Base-by-base conservation (phyloP, 2,797 vertebrate genomes). In the Amphiprion clarkii region DNA sequence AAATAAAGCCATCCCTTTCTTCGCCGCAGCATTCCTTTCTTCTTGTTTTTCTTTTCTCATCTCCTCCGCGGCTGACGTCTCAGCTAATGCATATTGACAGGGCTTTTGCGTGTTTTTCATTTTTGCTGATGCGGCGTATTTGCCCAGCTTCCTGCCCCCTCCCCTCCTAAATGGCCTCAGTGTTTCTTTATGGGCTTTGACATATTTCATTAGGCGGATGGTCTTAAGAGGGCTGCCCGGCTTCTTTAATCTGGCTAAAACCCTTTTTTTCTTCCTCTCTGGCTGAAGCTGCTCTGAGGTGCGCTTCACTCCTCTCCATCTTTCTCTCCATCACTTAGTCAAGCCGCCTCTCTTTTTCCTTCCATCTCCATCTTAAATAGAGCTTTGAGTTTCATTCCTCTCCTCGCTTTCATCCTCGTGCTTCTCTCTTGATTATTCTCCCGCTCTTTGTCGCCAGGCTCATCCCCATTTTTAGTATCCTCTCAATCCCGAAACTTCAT, bases 201-300 rank as follows among this genome's bases (percentile, higher is more conserved):
- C 96, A 96, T 96, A 97, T 97, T 96, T 98, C 96, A 99, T 99
- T 98, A 98, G 93, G 87, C 89, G 95, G 97, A 97, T 97, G 96
- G 96, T 94, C 95, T 96, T 95, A 95, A 96, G 95, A 95, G 95
- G 94, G 94, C 93, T 82, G 90, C 95, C 78, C 94, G 93, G 92
- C 89, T 94, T 90, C 95, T 97, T 96, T 97, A 97, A 97, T 97
- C 95, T 96, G 94, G 88, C 94, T 95, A 95, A 96, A 96, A 96
- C 93, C 93, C 81, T 94, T 88, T 90, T 83, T 81, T 36, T 23
- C n/a, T n/a, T 33, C 31, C 83, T 87, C 83, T 84, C 70, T 75
- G 87, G 81, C 83, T 78, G 40, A 80, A 77, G 82, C 77, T 23
- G 49, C 86, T 63, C 62, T 1, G 23, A 79, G 81, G 76, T 83